phyloP scores from a whole-genome alignment of 2,888 invertebrate genomes.

The Plebejus argus region DNA sequence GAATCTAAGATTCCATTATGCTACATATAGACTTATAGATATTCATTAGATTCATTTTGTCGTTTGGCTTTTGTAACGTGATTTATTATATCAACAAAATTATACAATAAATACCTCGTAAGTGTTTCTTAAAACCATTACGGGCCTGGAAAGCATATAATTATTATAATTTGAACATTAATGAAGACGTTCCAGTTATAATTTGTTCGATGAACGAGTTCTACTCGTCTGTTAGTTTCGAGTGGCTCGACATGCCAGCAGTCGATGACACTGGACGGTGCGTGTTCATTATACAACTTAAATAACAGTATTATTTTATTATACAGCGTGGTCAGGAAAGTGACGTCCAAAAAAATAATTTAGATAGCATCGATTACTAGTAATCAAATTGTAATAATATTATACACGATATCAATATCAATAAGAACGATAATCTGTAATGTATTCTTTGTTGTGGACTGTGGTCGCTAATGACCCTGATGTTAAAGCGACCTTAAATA shows the following conservation, averaged over 20 bases:
- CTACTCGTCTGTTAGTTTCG: slow-evolving; percentile 9
- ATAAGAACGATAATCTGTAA: background rate
- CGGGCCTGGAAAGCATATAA: background rate
- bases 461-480: too few species aligned
- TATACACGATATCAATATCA: background rate
- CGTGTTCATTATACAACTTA: background rate
- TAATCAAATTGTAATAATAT: background rate
- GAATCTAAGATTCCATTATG: background rate
- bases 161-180: slow-evolving; percentile 25
- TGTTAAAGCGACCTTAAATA: too few species aligned
- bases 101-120: background rate
- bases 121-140: background rate
- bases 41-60: background rate
- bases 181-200: slow-evolving; percentile 24
- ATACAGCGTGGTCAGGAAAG: too few species aligned
- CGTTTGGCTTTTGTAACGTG: background rate
- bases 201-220: slow-evolving; percentile 23
- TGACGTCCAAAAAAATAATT: too few species aligned
- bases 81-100: slow-evolving; percentile 5
- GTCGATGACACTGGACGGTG: background rate
- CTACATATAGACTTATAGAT: background rate
- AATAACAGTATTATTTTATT: background rate
- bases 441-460: too few species aligned
- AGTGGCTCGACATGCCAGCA: slow-evolving; percentile 28
- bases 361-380: background rate